Percentiles rank a stretch among this genome's conserved stretches.
Evolutionary conservation across 2,888 invertebrate species (phyloP).

Genomic region (Drosophila subsilvestris): DNA sequence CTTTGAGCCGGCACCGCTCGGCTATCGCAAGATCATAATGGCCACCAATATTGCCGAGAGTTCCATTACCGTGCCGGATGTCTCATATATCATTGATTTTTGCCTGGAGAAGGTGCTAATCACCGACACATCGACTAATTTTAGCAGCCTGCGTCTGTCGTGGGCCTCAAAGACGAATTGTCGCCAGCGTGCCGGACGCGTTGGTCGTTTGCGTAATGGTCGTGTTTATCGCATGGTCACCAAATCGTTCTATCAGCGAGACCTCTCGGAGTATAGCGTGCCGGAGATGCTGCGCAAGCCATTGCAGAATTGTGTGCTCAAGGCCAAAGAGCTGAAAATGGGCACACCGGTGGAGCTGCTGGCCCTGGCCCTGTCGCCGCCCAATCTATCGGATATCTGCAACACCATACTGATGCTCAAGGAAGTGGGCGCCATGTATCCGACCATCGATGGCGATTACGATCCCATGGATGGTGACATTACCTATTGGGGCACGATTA

Average conservation of each 20-base stretch:
- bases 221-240: constrained; percentile 93
- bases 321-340: constrained; percentile 92
- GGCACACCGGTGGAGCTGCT: constrained; percentile 91
- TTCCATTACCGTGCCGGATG: constrained; percentile 95
- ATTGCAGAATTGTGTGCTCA: constrained; percentile 91
- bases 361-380: constrained; percentile 94
- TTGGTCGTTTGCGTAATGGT: constrained; percentile 94
- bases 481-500: constrained; percentile 92
- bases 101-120: constrained; percentile 94
- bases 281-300: constrained; percentile 94
- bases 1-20: constrained; percentile 82
- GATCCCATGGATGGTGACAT: constrained; percentile 91
- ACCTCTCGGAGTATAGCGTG: constrained; percentile 85
- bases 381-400: constrained; percentile 91
- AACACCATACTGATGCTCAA: constrained; percentile 93
- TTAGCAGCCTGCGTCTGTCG: constrained; percentile 87
- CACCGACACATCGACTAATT: constrained; percentile 90
- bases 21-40: constrained; percentile 91
- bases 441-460: constrained; percentile 85
- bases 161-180: constrained; percentile 97
- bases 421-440: constrained; percentile 92
- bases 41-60: constrained; percentile 97
- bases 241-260: constrained; percentile 87
- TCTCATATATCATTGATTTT: constrained; percentile 96
- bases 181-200: constrained; percentile 94